Conservation (phyloP, 2,888 invertebrate species). For the Agyllia agylla region DNA sequence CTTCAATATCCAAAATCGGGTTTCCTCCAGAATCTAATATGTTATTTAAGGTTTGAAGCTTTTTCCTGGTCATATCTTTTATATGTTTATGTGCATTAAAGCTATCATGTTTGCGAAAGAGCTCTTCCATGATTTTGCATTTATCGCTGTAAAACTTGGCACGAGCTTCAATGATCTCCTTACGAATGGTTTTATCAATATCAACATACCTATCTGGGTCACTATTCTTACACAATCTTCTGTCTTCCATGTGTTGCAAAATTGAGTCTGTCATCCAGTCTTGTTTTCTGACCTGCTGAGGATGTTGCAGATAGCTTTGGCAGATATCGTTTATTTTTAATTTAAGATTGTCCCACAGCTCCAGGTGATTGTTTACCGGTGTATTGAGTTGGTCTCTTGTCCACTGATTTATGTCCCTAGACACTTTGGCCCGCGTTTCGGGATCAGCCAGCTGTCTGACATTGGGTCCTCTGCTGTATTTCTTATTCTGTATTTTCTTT, state of each 20-base stretch:
- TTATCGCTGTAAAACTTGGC: too few relatives aligned
- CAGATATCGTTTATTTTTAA: neutral
- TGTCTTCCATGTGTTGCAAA: slow-evolving; percentile 1
- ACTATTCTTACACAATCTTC: neutral
- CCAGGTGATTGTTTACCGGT: neutral
- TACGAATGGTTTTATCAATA: too few relatives aligned
- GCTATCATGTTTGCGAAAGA: neutral
- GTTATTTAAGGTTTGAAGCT: neutral
- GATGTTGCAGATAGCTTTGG: neutral
- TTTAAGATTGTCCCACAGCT: neutral
- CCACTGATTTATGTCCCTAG: neutral
- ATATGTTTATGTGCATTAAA: neutral
- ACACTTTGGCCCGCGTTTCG: neutral
- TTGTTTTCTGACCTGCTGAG: neutral
- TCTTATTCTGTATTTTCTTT: neutral
- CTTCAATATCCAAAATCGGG: neutral
- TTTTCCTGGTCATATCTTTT: neutral
- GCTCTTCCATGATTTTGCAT: too few relatives aligned
- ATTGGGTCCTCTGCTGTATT: neutral
- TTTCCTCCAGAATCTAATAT: neutral
- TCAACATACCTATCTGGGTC: too few relatives aligned
- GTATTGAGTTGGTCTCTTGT: neutral
- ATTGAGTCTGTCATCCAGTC: neutral
- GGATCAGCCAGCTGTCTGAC: neutral
- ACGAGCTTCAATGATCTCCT: too few relatives aligned